Evolutionary conservation across 2,113 vertebrate species (phyloP).

Genomic region (Trochalopteron elliotii): DNA sequence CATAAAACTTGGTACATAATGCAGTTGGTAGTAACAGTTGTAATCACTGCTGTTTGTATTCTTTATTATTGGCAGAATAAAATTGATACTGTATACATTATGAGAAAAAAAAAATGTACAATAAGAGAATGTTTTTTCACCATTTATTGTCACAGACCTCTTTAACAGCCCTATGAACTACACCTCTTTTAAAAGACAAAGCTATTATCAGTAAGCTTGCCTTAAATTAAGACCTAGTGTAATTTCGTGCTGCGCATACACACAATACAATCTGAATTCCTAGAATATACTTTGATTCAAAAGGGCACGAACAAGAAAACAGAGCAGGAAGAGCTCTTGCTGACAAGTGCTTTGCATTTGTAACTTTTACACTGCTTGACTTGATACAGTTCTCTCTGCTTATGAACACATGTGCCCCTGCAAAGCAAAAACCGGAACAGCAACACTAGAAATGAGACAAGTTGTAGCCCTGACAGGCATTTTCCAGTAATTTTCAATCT

Average conservation of each 20-base stretch:
- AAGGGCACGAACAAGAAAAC: not conserved
- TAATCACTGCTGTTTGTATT: not conserved
- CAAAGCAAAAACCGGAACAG: not conserved
- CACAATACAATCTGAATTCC: not conserved
- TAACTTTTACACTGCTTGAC: not conserved
- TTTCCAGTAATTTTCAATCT: not conserved
- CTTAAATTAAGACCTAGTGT: not conserved
- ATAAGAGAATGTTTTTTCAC: not conserved
- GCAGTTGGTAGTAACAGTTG: not conserved
- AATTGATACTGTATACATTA: not conserved
- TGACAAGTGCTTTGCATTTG: not conserved
- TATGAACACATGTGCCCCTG: rapidly evolving
- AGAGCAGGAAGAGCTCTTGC: not conserved
- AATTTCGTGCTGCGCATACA: rapidly evolving
- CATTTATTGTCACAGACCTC: not conserved
- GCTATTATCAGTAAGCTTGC: not conserved
- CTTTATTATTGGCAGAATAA: not conserved
- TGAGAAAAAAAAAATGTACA: rapidly evolving
- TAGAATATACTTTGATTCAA: not conserved
- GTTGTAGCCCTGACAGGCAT: rapidly evolving
- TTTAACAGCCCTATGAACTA: not conserved
- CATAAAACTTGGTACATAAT: not conserved
- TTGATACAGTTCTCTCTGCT: not conserved
- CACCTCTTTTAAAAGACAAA: not conserved
- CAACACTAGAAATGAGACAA: not conserved